These are phyloP conservation scores for Grallaria varia DNA, from an alignment of 2,113 vertebrate species.

Conservation along the genomic window DNA sequence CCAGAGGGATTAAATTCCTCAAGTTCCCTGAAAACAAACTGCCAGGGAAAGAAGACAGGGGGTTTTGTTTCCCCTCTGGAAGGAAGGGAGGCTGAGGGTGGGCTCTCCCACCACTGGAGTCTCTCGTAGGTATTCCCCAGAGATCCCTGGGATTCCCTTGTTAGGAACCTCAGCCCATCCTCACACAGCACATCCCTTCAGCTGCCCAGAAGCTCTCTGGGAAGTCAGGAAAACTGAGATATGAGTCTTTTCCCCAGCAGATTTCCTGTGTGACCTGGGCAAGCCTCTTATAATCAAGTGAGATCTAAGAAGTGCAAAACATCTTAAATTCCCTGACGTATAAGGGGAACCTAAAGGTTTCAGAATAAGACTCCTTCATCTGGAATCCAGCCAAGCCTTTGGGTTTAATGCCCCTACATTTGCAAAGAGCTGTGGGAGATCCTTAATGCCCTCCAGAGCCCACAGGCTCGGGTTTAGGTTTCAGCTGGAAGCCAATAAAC, in stretches of 20 bases:
- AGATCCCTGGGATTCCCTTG: neutral
- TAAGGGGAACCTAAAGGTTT: neutral
- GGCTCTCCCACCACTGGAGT: neutral
- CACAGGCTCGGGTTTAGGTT: neutral
- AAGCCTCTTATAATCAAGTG: neutral
- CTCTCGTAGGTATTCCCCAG: neutral
- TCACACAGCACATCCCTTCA: neutral
- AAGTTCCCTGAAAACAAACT: neutral
- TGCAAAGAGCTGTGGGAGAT: neutral
- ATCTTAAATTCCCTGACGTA: neutral
- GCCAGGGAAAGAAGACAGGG: neutral
- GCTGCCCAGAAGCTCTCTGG: neutral
- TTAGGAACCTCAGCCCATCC: neutral
- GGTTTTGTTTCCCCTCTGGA: neutral
- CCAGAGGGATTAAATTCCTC: neutral
- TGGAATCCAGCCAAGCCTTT: constrained; percentile 21
- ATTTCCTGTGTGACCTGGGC: constrained; percentile 21
- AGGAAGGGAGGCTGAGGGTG: neutral
- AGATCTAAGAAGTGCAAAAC: constrained; percentile 18
- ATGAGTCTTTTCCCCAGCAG: neutral
- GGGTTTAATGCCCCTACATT: neutral
- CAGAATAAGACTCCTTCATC: neutral
- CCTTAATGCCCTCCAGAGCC: constrained; percentile 16
- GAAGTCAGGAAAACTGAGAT: neutral
- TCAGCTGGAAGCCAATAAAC: constrained; percentile 34